A percentile compares a stretch with the other conserved stretches of the same genome.
These are phyloP conservation scores for Nymphalis urticae DNA, from an alignment of 2,888 invertebrate species.

Conservation along the genomic window DNA sequence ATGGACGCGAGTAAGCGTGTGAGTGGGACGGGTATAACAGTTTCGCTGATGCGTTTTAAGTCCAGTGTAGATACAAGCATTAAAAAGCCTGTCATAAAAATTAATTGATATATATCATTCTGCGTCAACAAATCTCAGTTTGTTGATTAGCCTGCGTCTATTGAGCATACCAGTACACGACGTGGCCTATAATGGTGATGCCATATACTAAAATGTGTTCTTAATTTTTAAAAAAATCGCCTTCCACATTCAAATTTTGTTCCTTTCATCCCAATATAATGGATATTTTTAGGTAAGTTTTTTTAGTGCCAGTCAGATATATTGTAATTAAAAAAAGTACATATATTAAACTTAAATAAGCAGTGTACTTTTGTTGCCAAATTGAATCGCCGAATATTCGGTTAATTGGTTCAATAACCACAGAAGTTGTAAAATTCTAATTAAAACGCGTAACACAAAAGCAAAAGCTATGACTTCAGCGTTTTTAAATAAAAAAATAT, in stretches of 20 bases:
- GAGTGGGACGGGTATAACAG: not conserved
- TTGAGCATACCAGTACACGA: slow-evolving; percentile 31
- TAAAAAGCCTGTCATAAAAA: slow-evolving; percentile 55
- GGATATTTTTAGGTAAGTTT: slow-evolving; percentile 32
- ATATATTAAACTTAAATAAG: no score
- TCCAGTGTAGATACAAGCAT: slow-evolving; percentile 24
- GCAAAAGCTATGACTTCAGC: slow-evolving; percentile 17
- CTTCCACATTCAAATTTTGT: not conserved
- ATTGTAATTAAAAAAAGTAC: no score
- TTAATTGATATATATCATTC: slow-evolving; percentile 70
- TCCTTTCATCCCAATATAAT: slow-evolving; percentile 10
- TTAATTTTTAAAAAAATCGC: slow-evolving; percentile 20
- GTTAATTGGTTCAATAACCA: slow-evolving; percentile 15
- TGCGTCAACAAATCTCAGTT: slow-evolving; percentile 56
- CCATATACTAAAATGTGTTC: slow-evolving; percentile 29
- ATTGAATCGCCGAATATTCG: slow-evolving; percentile 13
- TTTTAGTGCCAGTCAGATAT: not conserved
- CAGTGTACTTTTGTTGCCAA: not conserved
- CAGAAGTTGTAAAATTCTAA: slow-evolving; percentile 16
- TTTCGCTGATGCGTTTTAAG: slow-evolving; percentile 10
- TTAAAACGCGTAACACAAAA: not conserved
- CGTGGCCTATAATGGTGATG: slow-evolving; percentile 33
- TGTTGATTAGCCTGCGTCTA: slow-evolving; percentile 48
- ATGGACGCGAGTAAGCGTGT: not conserved
- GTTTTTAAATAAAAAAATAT: not conserved